These are phyloP conservation scores for Heliconius congener DNA, from an alignment of 1,140 invertebrate species.

Conservation along the genomic window DNA sequence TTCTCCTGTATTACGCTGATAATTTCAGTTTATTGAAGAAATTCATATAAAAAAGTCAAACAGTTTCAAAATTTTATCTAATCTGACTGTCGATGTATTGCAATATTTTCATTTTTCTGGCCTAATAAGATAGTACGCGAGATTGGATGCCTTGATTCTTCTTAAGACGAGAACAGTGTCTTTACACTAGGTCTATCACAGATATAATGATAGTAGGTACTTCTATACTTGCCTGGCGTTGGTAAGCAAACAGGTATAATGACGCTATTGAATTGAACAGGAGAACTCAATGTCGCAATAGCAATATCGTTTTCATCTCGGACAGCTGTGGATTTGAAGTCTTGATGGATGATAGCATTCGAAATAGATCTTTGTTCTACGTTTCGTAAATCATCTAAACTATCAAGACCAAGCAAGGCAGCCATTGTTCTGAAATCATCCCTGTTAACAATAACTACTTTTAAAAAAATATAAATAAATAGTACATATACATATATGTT, in stretches of 20 bases:
- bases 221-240: constrained; percentile 61
- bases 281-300: constrained; percentile 77
- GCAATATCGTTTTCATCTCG: constrained; percentile 84
- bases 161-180: too few species aligned
- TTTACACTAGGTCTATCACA: too few species aligned
- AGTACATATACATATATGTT: too few species aligned
- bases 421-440: constrained; percentile 62
- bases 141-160: too few species aligned
- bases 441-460: constrained; percentile 46
- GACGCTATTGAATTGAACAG: constrained; percentile 65
- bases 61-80: too few species aligned
- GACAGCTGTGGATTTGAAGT: constrained; percentile 73
- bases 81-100: too few species aligned
- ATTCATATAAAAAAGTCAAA: neutral
- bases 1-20: constrained; percentile 49
- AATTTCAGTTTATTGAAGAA: constrained; percentile 15
- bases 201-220: neutral
- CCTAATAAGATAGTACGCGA: too few species aligned
- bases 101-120: too few species aligned
- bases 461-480: too few species aligned
- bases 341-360: constrained; percentile 67
- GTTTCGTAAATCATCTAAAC: constrained; percentile 56
- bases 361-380: constrained; percentile 67
- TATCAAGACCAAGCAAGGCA: constrained; percentile 78
- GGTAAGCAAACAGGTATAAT: constrained; percentile 83